These are phyloP conservation scores for Rhopalosiphum padi DNA, from an alignment of 1,140 invertebrate genomes.

Conservation along the genomic window DNA sequence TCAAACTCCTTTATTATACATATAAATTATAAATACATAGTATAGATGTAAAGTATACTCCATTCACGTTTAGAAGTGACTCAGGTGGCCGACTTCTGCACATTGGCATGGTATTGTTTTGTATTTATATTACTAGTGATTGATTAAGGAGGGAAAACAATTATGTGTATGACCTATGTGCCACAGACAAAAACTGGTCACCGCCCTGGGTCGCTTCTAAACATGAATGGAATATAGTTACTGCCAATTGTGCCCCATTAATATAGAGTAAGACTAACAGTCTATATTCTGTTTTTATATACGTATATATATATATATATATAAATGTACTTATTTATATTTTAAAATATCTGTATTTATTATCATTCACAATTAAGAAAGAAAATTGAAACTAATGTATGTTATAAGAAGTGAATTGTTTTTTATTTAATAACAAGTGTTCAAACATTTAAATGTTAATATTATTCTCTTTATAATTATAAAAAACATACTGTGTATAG, in stretches of 20 bases:
- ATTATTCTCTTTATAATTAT: not conserved
- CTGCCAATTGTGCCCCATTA: not conserved
- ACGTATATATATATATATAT: too few species aligned
- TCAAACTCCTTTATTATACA: constrained; percentile 20
- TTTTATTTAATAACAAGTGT: constrained; percentile 41
- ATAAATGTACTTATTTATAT: constrained; percentile 10
- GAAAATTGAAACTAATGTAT: not conserved
- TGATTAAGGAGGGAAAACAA: too few species aligned
- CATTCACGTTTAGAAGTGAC: too few species aligned
- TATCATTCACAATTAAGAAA: not conserved
- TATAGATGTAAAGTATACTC: not conserved
- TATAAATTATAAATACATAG: not conserved
- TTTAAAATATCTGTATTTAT: not conserved
- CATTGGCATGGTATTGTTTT: too few species aligned
- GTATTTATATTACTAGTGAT: too few species aligned
- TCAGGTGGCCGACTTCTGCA: too few species aligned
- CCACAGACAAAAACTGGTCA: too few species aligned
- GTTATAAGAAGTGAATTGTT: not conserved
- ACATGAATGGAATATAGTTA: too few species aligned
- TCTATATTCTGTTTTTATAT: not conserved
- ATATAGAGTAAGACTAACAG: not conserved
- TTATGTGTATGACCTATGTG: too few species aligned
- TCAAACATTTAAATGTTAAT: constrained; percentile 21
- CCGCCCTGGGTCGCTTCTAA: too few species aligned
- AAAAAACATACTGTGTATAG: constrained; percentile 19